These are phyloP conservation scores for Dasypogon diadema DNA, from an alignment of 2,888 invertebrate species.

Conservation along the genomic window DNA sequence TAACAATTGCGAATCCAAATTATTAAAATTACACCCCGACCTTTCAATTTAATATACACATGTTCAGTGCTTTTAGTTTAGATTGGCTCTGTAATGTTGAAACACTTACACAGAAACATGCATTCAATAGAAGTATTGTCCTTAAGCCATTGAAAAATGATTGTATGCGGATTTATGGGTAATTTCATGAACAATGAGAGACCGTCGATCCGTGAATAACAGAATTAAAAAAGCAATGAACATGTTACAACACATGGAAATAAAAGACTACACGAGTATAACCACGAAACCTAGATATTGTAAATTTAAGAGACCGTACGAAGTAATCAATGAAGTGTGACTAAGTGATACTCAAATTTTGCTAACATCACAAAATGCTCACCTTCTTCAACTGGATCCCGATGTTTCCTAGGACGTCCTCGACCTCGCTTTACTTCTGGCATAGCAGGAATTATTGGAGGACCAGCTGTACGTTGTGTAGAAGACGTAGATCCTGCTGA, in stretches of 20 bases:
- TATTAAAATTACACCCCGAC: not conserved
- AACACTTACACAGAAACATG: not conserved
- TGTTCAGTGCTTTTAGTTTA: constrained; percentile 50
- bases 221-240: constrained; percentile 46
- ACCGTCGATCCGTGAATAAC: not conserved
- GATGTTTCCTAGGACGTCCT: constrained; percentile 68
- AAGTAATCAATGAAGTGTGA: not conserved
- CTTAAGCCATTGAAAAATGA: not conserved
- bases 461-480: constrained; percentile 55
- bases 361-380: constrained; percentile 56
- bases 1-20: not conserved
- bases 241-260: constrained; percentile 12
- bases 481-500: constrained; percentile 63
- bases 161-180: not conserved
- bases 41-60: constrained; percentile 2
- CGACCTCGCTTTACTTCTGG: constrained; percentile 68
- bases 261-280: constrained; percentile 8
- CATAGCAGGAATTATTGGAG: constrained; percentile 59
- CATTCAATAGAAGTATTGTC: not conserved
- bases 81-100: not conserved
- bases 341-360: not conserved
- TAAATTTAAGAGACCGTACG: not conserved
- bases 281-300: not conserved
- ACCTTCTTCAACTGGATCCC: constrained; percentile 67
- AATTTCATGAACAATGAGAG: not conserved